These are phyloP conservation scores for Mormyrus iriodes DNA, from an alignment of 2,113 vertebrate species.

Conservation along the genomic window DNA sequence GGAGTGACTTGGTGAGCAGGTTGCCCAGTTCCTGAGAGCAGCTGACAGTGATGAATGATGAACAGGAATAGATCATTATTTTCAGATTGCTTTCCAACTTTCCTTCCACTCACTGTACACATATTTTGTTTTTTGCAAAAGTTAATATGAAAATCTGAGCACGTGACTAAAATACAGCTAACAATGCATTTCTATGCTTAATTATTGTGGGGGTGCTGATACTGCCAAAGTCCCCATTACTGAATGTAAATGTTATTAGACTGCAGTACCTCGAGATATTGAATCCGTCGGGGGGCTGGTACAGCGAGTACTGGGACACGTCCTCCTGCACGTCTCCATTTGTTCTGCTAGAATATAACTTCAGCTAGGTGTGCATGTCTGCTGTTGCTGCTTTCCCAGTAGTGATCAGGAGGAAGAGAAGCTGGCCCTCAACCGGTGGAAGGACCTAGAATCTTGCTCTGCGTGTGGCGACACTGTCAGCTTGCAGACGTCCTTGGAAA, in stretches of 20 bases:
- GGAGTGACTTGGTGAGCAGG: background rate
- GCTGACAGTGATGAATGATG: slow-evolving; percentile 22
- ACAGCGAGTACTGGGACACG: background rate
- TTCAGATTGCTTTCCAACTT: slow-evolving; percentile 2
- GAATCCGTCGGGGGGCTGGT: background rate
- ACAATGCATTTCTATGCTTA: background rate
- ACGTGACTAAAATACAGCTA: background rate
- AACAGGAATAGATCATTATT: background rate
- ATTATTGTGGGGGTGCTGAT: background rate
- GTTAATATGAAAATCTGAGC: background rate
- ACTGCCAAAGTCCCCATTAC: background rate
- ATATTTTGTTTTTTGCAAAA: background rate
- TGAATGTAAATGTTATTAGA: background rate
- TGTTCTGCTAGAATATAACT: background rate
- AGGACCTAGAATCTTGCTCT: slow-evolving; percentile 19
- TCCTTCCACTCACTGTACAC: background rate
- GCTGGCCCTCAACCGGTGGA: slow-evolving; percentile 2
- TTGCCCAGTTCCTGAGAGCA: background rate
- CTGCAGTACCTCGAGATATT: background rate
- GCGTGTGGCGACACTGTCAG: slow-evolving; percentile 17
- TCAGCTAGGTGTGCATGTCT: background rate
- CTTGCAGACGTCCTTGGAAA: slow-evolving; percentile 19
- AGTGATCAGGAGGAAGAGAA: slow-evolving; percentile 11
- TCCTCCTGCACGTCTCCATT: background rate
- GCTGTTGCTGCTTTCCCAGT: background rate